Conservation (phyloP, 2,797 vertebrate genomes). For the Cacajao melanocephalus region DNA sequence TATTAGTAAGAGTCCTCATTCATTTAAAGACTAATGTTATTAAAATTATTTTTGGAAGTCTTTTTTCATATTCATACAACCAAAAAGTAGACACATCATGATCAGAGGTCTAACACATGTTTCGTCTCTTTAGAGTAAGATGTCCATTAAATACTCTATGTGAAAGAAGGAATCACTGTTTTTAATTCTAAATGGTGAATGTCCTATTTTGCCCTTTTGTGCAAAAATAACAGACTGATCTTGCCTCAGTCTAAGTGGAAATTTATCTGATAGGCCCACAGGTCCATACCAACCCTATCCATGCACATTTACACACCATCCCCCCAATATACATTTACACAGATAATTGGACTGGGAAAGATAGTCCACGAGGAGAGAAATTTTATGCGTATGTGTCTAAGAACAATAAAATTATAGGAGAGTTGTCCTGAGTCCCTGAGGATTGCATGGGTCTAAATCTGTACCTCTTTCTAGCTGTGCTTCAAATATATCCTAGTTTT, state of each 20-base stretch:
- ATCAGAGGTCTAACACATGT: not conserved
- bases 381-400: not conserved
- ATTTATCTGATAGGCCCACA: not conserved
- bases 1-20: conserved; percentile 13
- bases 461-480: not conserved
- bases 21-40: not conserved
- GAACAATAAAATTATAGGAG: not conserved
- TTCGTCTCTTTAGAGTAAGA: not conserved
- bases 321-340: not conserved
- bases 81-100: not conserved
- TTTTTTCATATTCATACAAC: not conserved
- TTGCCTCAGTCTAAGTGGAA: not conserved
- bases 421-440: not conserved
- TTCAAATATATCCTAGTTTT: not conserved
- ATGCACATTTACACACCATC: not conserved
- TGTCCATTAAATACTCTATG: not conserved
- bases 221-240: not conserved
- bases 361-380: not conserved
- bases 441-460: not conserved
- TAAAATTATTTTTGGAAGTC: not conserved
- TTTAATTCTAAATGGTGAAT: not conserved
- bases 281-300: not conserved
- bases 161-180: not conserved
- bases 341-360: not conserved
- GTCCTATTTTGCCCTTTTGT: not conserved